A percentile compares a stretch with the other conserved stretches of the same genome.
phyloP scores from a whole-genome alignment of 2,113 vertebrate genomes.

The Bostrychus sinensis region DNA sequence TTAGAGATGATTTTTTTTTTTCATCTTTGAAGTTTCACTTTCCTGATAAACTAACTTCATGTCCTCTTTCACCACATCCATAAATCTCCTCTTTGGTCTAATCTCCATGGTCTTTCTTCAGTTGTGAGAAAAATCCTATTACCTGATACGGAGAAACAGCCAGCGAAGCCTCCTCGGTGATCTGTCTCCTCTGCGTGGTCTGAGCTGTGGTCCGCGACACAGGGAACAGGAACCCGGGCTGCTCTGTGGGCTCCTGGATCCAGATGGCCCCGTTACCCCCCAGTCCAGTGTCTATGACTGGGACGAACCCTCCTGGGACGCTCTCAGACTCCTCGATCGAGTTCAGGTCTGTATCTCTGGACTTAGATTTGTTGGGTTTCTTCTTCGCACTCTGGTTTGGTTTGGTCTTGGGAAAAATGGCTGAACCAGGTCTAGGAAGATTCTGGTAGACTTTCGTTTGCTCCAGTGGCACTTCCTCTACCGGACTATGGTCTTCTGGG shows the following conservation, averaged over 20 bases:
- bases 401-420: not conserved
- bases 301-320: slow-evolving; percentile 17
- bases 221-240: slow-evolving; percentile 75
- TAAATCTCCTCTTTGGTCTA: no score
- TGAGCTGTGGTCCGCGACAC: slow-evolving; percentile 33
- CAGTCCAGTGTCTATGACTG: slow-evolving; percentile 33
- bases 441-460: slow-evolving; percentile 75
- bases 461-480: slow-evolving; percentile 67
- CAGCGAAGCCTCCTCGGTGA: slow-evolving; percentile 73
- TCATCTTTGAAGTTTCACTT: no score
- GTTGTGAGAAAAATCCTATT: no score
- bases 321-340: slow-evolving; percentile 47
- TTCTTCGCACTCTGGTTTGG: slow-evolving; percentile 5
- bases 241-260: slow-evolving; percentile 58
- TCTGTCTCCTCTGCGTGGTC: slow-evolving; percentile 46
- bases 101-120: no score
- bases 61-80: no score
- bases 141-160: slow-evolving; percentile 45
- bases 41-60: no score
- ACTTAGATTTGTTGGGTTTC: not conserved
- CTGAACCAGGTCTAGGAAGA: slow-evolving; percentile 27
- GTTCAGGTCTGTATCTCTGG: slow-evolving; percentile 39
- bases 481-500: slow-evolving; percentile 59
- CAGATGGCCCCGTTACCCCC: slow-evolving; percentile 66
- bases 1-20: no score